Evolutionary conservation across 2,888 invertebrate species (phyloP).

Genomic region (Thecophora atra): DNA sequence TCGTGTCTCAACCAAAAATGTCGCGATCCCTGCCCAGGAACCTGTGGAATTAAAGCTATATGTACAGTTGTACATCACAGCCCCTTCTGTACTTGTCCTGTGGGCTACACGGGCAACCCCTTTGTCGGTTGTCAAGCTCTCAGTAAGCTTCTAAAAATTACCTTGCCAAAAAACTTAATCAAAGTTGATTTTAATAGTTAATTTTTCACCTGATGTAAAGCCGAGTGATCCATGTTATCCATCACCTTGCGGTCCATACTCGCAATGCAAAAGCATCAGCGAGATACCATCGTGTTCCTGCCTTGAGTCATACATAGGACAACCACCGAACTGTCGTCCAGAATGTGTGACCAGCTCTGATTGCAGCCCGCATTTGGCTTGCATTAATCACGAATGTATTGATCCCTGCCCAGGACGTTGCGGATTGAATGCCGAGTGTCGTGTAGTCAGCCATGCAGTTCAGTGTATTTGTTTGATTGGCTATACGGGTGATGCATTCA

Average conservation of each 20-base stretch:
- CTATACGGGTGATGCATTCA: constrained; percentile 81
- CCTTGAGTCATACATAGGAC: constrained; percentile 72
- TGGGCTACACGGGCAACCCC: constrained; percentile 77
- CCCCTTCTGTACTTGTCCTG: constrained; percentile 80
- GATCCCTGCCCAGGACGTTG: constrained; percentile 80
- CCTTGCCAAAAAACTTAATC: not conserved
- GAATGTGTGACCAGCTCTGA: constrained; percentile 83
- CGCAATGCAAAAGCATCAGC: constrained; percentile 75
- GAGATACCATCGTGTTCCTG: constrained; percentile 81
- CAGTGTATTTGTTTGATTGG: constrained; percentile 75
- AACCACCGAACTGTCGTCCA: constrained; percentile 80
- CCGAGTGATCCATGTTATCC: constrained; percentile 77
- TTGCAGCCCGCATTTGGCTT: constrained; percentile 75
- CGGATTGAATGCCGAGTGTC: constrained; percentile 78
- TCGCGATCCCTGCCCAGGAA: constrained; percentile 81
- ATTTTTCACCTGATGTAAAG: constrained; percentile 65
- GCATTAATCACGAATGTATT: constrained; percentile 79
- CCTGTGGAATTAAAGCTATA: constrained; percentile 79
- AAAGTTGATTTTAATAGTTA: constrained; percentile 58
- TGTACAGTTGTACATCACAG: constrained; percentile 84
- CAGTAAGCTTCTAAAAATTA: constrained; percentile 62
- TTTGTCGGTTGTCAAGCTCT: constrained; percentile 74
- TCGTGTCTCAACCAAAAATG: constrained; percentile 84
- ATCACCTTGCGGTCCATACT: constrained; percentile 83
- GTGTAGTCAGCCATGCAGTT: constrained; percentile 79